Evolutionary conservation across 2,113 vertebrate species (phyloP).

Genomic region (Hydrolagus affinis): DNA sequence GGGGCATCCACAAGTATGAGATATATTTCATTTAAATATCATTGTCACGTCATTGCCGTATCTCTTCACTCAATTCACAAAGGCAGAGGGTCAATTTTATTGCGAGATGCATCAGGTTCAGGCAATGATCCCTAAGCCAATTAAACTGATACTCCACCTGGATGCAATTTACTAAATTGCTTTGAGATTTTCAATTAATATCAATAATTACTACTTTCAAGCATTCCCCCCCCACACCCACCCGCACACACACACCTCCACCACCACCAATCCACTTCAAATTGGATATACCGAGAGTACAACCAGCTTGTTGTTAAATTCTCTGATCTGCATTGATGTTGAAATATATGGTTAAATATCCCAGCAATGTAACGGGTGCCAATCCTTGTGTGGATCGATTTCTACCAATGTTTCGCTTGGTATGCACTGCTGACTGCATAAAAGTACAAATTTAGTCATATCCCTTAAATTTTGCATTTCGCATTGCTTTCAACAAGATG

Average conservation of each 20-base stretch:
- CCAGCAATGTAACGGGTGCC: background rate
- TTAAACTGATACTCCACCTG: background rate
- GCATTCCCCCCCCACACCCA: no score
- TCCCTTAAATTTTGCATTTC: no score
- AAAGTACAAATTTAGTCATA: no score
- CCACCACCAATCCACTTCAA: conserved; percentile 5
- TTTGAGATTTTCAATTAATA: conserved; percentile 29
- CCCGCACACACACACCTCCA: no score
- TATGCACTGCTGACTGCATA: background rate
- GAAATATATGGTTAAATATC: background rate
- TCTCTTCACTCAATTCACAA: background rate
- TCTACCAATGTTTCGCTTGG: background rate
- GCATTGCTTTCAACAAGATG: no score
- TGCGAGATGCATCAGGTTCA: background rate
- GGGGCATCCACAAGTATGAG: background rate
- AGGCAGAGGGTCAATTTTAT: conserved; percentile 6
- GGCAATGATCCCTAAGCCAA: background rate
- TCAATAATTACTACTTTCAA: conserved; percentile 7
- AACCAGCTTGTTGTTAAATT: background rate
- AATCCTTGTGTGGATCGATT: background rate
- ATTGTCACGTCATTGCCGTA: background rate
- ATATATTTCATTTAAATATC: background rate
- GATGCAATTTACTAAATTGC: background rate
- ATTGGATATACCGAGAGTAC: background rate
- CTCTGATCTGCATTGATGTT: background rate